Conservation (phyloP, 2,113 vertebrate genomes). For the Onychorhynchus coronatus region DNA sequence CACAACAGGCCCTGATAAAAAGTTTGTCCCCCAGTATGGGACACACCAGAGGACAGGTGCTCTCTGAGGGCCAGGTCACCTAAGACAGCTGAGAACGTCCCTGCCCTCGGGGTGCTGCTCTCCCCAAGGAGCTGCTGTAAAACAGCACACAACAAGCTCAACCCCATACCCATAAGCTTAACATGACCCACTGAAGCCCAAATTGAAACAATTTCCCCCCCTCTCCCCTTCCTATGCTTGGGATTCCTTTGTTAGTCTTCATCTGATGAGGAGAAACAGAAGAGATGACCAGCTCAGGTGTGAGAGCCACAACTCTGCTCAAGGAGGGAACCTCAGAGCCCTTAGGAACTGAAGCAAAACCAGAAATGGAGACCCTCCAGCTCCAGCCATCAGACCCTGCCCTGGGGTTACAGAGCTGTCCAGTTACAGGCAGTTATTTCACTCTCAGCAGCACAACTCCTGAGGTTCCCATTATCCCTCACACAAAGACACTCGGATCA, state of each 20-base stretch:
- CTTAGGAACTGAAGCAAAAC: background rate
- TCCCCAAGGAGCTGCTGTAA: background rate
- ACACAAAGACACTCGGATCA: background rate
- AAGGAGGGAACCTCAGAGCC: background rate
- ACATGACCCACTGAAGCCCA: background rate
- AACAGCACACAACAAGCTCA: fast-evolving
- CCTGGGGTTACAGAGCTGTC: background rate
- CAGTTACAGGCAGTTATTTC: background rate
- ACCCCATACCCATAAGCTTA: background rate
- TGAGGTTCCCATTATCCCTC: background rate
- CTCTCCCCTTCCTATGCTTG: too few relatives aligned
- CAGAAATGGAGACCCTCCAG: background rate
- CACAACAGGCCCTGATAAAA: background rate
- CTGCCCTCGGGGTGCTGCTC: background rate
- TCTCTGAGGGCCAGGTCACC: background rate
- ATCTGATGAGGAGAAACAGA: background rate
- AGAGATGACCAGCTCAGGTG: background rate
- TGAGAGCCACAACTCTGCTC: background rate
- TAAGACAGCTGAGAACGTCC: background rate
- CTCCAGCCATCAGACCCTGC: background rate
- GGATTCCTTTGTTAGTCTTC: background rate
- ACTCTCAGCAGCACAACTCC: background rate
- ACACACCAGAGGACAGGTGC: background rate
- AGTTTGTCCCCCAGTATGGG: background rate
- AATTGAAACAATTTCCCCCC: background rate